Evolutionary conservation across 2,888 invertebrate genomes (phyloP).

Genomic region (Rhingia rostrata): DNA sequence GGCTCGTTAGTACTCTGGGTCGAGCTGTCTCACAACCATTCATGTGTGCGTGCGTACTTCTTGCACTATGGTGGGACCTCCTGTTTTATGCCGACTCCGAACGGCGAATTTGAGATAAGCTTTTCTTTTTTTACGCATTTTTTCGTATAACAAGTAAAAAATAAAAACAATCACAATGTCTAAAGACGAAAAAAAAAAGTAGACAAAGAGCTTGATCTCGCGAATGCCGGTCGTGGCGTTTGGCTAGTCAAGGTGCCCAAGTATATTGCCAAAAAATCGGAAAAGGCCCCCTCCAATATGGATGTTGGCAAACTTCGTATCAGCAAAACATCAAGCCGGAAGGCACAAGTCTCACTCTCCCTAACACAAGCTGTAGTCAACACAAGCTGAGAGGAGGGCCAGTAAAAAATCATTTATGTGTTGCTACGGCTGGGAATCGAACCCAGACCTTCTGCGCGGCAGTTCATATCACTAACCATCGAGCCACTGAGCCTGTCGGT

Average conservation of each 20-base stretch:
- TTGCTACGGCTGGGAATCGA: no score
- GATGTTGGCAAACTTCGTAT: slow-evolving; percentile 97
- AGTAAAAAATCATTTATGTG: no score
- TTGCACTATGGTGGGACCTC: no score
- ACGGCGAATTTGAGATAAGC: no score
- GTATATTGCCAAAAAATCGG: slow-evolving; percentile 97
- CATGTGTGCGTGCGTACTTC: no score
- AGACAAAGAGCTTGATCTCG: slow-evolving; percentile 92
- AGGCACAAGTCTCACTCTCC: slow-evolving; percentile 93
- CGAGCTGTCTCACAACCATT: no score
- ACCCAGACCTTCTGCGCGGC: no score
- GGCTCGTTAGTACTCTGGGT: no score
- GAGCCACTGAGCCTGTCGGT: no score
- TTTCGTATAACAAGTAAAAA: neutral
- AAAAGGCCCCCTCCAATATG: slow-evolving; percentile 93
- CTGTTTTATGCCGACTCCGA: no score
- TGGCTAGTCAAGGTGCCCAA: slow-evolving; percentile 99
- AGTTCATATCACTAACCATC: no score
- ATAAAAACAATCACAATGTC: slow-evolving; percentile 78
- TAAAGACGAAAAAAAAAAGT: slow-evolving; percentile 83
- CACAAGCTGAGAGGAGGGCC: no score
- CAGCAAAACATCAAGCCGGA: slow-evolving; percentile 90
- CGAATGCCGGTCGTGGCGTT: slow-evolving; percentile 94
- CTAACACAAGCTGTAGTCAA: slow-evolving; percentile 91
- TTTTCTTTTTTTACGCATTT: slow-evolving; percentile 1